Conservation (phyloP, 2,888 invertebrate genomes). For the Glyphotaelius pellucidus region DNA sequence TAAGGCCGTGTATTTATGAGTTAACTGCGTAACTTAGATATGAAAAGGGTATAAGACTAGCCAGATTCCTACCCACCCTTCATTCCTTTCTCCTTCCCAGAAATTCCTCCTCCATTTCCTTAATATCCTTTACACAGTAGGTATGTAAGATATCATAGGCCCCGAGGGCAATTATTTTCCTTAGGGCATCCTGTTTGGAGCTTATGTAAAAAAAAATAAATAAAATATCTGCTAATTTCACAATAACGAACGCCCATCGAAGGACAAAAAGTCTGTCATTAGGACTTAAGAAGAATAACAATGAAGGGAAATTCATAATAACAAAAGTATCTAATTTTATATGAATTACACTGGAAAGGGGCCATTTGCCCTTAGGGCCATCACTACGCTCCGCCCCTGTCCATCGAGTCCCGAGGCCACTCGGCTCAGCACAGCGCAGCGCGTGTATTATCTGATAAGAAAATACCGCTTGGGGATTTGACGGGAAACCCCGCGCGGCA, state of each 20-base stretch:
- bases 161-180: too few species aligned
- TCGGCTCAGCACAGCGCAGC: background rate
- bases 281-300: background rate
- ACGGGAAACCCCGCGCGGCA: conserved; percentile 29
- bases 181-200: too few species aligned
- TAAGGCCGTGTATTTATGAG: too few species aligned
- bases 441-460: conserved; percentile 49
- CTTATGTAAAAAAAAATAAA: too few species aligned
- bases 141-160: too few species aligned
- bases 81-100: too few species aligned
- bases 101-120: too few species aligned
- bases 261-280: background rate
- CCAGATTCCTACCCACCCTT: too few species aligned
- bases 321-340: background rate
- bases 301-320: background rate
- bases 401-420: conserved; percentile 10
- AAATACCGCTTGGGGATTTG: conserved; percentile 42
- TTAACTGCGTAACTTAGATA: too few species aligned
- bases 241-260: background rate
- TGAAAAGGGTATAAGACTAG: too few species aligned
- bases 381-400: background rate
- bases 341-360: background rate
- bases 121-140: too few species aligned
- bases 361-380: background rate
- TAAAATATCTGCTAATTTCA: background rate